Percentiles rank a stretch among this genome's conserved stretches.
These are phyloP conservation scores for Agonopterix arenella DNA, from an alignment of 2,888 invertebrate genomes.

Conservation along the genomic window DNA sequence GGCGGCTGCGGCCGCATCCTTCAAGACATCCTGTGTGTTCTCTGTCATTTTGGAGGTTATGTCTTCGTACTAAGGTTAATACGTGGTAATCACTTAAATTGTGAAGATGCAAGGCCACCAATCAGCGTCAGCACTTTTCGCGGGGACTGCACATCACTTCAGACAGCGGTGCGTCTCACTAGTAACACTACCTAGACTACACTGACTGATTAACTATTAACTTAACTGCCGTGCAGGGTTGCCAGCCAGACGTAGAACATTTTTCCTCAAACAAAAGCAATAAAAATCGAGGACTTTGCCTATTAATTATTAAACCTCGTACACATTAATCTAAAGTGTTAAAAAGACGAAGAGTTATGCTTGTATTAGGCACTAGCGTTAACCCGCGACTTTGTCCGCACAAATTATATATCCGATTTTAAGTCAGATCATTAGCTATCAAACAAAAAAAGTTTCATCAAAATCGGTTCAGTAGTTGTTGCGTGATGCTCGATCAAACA, in stretches of 20 bases:
- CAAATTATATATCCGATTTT: no score
- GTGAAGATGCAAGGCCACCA: slow-evolving; percentile 46
- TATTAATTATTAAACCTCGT: no score
- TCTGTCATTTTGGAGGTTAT: slow-evolving; percentile 71
- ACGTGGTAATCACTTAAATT: slow-evolving; percentile 35
- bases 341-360: no score
- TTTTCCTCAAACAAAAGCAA: no score
- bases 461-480: no score
- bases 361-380: no score
- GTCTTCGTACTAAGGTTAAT: slow-evolving; percentile 9
- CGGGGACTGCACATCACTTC: slow-evolving; percentile 27
- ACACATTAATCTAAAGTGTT: no score
- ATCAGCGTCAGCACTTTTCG: slow-evolving; percentile 29
- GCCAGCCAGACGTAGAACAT: background rate
- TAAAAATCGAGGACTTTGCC: no score
- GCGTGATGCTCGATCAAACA: no score
- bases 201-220: slow-evolving; percentile 20
- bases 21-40: slow-evolving; percentile 54
- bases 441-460: no score
- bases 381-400: no score
- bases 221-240: background rate
- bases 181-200: slow-evolving; percentile 17
- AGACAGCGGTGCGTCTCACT: slow-evolving; percentile 28
- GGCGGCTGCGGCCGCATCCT: slow-evolving; percentile 71
- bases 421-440: no score